Conservation (phyloP, 2,797 vertebrate genomes). For the Chaetodon trifasciatus region DNA sequence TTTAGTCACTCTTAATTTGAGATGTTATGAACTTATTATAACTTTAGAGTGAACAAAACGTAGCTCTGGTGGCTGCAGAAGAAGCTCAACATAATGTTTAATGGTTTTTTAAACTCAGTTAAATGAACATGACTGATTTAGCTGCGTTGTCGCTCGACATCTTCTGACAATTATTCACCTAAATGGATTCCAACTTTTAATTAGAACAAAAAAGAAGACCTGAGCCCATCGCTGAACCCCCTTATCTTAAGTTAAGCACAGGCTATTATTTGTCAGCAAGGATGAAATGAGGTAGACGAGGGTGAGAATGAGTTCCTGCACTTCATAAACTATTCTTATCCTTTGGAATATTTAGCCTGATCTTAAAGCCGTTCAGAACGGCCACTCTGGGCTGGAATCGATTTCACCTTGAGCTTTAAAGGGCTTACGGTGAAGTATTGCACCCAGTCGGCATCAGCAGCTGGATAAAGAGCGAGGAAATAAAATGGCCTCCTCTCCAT, state of each 20-base stretch:
- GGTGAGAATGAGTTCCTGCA: slow-evolving; percentile 39
- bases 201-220: slow-evolving; percentile 7
- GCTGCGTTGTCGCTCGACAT: background rate
- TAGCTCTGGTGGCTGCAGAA: background rate
- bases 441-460: slow-evolving; percentile 53
- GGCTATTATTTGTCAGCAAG: slow-evolving; percentile 13
- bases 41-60: background rate
- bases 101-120: background rate
- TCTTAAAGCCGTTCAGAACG: slow-evolving; percentile 37
- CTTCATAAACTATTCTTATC: slow-evolving; percentile 41
- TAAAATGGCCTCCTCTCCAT: slow-evolving; percentile 68
- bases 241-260: slow-evolving; percentile 19
- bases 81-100: background rate
- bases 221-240: background rate
- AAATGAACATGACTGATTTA: background rate
- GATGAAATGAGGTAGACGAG: slow-evolving; percentile 13
- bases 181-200: background rate
- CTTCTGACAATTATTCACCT: background rate
- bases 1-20: too few species aligned
- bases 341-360: slow-evolving; percentile 53
- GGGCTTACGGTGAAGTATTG: slow-evolving; percentile 49
- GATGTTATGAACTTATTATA: background rate
- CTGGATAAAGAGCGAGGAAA: slow-evolving; percentile 58
- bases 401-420: slow-evolving; percentile 64
- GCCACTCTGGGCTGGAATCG: slow-evolving; percentile 55